These are phyloP conservation scores for Chrysodeixis includens DNA, from an alignment of 2,888 invertebrate species.

Conservation along the genomic window DNA sequence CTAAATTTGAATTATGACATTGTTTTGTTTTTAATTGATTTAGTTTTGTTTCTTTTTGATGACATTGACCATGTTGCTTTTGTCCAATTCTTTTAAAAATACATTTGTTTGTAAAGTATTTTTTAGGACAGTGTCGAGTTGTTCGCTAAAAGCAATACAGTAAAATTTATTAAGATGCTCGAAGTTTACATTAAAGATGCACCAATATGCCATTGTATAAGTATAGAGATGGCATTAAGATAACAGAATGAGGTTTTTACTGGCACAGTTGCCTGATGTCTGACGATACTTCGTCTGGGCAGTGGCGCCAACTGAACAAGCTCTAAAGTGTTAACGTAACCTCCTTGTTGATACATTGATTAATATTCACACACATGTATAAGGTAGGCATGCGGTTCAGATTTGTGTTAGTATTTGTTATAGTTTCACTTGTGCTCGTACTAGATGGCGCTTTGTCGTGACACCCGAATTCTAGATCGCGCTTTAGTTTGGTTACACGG, in stretches of 20 bases:
- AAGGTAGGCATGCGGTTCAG: neutral
- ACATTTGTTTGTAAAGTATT: no score
- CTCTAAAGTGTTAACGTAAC: constrained; percentile 37
- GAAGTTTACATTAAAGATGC: neutral
- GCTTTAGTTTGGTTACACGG: no score
- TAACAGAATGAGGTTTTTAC: constrained; percentile 20
- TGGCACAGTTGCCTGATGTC: constrained; percentile 41
- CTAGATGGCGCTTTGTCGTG: no score
- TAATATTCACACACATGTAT: constrained; percentile 44
- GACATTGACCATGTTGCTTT: no score
- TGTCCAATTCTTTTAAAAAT: no score
- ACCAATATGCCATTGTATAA: neutral
- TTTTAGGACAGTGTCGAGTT: neutral
- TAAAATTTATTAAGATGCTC: neutral
- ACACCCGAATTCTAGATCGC: no score
- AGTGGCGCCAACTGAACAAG: constrained; percentile 52
- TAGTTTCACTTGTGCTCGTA: no score
- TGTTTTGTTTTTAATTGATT: no score
- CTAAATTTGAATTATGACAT: neutral
- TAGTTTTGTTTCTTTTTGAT: neutral
- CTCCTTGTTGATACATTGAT: constrained; percentile 39
- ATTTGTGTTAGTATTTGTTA: no score
- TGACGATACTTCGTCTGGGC: constrained; percentile 16
- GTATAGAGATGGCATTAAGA: constrained; percentile 12
- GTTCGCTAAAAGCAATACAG: constrained; percentile 3